phyloP scores from a whole-genome alignment of 2,888 invertebrate genomes.

The Beris morrisii region DNA sequence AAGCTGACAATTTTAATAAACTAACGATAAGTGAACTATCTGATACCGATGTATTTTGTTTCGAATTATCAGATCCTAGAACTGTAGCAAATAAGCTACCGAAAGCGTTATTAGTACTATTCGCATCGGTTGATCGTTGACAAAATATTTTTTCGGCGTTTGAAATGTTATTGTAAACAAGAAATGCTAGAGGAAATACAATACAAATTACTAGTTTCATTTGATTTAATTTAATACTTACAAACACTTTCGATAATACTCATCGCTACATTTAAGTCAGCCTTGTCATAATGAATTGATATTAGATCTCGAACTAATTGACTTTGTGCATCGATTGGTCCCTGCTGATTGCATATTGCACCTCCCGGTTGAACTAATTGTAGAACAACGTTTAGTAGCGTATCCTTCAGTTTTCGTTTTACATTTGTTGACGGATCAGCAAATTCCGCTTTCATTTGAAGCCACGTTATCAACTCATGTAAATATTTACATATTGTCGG shows the following conservation, averaged over 20 bases:
- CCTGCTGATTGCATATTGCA: conserved; percentile 64
- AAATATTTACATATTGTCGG: conserved; percentile 74
- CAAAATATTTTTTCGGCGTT: conserved; percentile 62
- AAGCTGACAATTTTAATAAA: conserved; percentile 68
- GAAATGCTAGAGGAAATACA: conserved; percentile 50
- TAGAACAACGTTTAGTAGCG: conserved; percentile 70
- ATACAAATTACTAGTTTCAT: not conserved
- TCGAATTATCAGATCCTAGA: conserved; percentile 64
- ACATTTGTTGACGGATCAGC: conserved; percentile 56
- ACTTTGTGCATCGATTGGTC: conserved; percentile 75
- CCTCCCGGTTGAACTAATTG: conserved; percentile 71
- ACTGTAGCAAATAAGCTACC: conserved; percentile 78
- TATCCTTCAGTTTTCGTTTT: conserved; percentile 60
- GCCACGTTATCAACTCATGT: conserved; percentile 69
- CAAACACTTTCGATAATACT: conserved; percentile 75
- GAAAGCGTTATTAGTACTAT: conserved; percentile 62
- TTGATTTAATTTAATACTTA: conserved; percentile 49
- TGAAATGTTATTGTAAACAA: conserved; percentile 60
- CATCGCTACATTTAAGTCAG: conserved; percentile 71
- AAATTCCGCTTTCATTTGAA: conserved; percentile 68
- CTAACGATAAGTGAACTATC: conserved; percentile 73
- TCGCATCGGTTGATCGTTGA: conserved; percentile 59
- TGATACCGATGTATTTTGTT: conserved; percentile 67
- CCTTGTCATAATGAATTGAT: conserved; percentile 64
- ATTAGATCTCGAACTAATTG: conserved; percentile 68